Percentiles rank a stretch among this genome's conserved stretches.
These are phyloP conservation scores for Calvadosia cruxmelitensis DNA, from an alignment of 30 jellyfish, hydroid and myxozoan species.

Conservation along the genomic window DNA sequence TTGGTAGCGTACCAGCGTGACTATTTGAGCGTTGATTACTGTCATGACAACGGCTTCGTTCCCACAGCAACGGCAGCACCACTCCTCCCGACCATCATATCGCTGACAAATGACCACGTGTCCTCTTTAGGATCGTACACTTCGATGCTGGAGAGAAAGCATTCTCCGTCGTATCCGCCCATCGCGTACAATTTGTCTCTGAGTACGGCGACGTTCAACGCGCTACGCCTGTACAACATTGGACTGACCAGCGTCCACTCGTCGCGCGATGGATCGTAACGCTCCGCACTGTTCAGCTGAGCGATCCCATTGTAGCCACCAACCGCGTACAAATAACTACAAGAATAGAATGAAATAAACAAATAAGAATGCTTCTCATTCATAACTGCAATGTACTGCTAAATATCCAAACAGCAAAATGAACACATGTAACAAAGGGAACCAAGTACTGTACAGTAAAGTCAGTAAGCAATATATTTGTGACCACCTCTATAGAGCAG, in stretches of 20 bases:
- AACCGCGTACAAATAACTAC: constrained; percentile 72
- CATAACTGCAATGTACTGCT: too few relatives aligned
- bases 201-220: constrained; percentile 69
- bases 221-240: constrained; percentile 82
- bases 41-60: constrained; percentile 38
- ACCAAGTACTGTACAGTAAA: too few relatives aligned
- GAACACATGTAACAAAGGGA: too few relatives aligned
- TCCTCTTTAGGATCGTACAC: constrained; percentile 37
- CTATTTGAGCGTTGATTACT: too few relatives aligned
- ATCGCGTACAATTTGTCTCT: constrained; percentile 46
- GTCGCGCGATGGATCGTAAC: constrained; percentile 60
- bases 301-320: constrained; percentile 97
- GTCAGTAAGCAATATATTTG: too few relatives aligned
- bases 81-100: constrained; percentile 61
- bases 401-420: too few relatives aligned
- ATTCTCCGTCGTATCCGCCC: constrained; percentile 91
- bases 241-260: constrained; percentile 72
- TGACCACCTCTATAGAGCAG: too few relatives aligned
- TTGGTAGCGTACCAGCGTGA: too few relatives aligned
- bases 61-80: constrained; percentile 97
- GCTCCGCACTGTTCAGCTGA: constrained; percentile 85
- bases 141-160: constrained; percentile 55
- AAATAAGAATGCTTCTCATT: too few relatives aligned
- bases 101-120: constrained; percentile 38
- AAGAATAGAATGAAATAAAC: too few relatives aligned